These are phyloP conservation scores for Bimastos eiseni DNA, from an alignment of 2,888 invertebrate species.

Conservation along the genomic window DNA sequence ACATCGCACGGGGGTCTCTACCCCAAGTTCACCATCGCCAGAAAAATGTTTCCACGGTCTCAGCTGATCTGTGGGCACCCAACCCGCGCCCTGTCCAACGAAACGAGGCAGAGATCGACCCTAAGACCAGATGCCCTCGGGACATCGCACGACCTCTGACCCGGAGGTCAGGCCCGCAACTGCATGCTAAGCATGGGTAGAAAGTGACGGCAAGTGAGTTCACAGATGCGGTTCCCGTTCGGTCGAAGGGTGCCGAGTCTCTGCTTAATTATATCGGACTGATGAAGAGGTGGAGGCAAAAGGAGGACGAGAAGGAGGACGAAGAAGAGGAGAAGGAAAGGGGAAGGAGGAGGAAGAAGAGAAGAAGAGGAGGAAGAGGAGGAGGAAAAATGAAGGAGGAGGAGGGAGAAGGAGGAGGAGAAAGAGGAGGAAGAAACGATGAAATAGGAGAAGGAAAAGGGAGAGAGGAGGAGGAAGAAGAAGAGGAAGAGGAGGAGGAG, in stretches of 20 bases:
- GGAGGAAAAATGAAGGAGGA: no score
- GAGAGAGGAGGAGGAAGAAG: no score
- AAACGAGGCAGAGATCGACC: not conserved
- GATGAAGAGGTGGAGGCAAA: not conserved
- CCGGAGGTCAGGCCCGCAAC: not conserved
- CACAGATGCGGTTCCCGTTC: not conserved
- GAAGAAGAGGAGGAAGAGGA: no score
- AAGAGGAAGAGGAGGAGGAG: no score
- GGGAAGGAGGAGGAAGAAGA: no score
- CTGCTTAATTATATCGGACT: not conserved
- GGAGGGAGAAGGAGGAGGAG: no score
- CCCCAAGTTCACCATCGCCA: not conserved
- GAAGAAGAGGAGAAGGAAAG: no score
- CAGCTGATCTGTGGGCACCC: not conserved
- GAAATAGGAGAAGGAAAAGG: no score
- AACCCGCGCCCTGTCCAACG: not conserved
- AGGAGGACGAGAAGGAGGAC: no score
- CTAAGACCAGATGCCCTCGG: not conserved
- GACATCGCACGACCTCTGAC: not conserved
- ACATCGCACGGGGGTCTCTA: no score
- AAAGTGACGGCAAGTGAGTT: not conserved
- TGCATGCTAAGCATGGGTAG: no score
- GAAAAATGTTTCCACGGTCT: not conserved
- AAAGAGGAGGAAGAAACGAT: no score
- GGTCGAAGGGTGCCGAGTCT: not conserved